Conservation (phyloP, 2,797 vertebrate genomes). For the Rhinoraja longicauda region DNA sequence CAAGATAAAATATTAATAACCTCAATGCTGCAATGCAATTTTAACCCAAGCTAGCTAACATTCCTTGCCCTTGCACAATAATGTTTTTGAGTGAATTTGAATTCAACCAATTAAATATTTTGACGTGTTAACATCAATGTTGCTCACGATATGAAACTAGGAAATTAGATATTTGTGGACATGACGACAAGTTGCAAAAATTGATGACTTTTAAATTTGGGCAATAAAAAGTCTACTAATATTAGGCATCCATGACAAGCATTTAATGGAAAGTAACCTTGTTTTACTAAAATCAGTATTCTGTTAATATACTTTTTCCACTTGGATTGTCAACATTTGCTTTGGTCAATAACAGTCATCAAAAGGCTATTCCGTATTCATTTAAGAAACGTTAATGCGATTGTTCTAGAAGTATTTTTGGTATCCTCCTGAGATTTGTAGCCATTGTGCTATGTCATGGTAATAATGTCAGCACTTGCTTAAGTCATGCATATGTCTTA, state of each 20-base stretch:
- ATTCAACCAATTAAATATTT: background rate
- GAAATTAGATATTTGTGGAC: background rate
- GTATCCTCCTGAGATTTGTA: conserved; percentile 19
- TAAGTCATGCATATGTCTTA: background rate
- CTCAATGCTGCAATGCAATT: background rate
- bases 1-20: background rate
- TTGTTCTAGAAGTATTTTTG: background rate
- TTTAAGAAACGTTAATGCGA: background rate
- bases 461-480: background rate
- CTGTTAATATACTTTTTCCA: background rate
- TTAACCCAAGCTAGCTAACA: background rate
- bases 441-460: background rate
- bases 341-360: background rate
- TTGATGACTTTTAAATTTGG: background rate
- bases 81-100: background rate
- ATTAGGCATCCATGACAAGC: background rate
- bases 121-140: background rate
- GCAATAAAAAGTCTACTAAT: background rate
- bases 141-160: background rate
- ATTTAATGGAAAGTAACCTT: background rate
- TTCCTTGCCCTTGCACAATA: background rate
- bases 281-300: background rate
- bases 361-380: background rate
- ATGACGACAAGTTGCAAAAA: background rate
- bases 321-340: background rate